These are phyloP conservation scores for Anisognathus igniventris DNA, from an alignment of 2,797 vertebrate species.

Conservation along the genomic window DNA sequence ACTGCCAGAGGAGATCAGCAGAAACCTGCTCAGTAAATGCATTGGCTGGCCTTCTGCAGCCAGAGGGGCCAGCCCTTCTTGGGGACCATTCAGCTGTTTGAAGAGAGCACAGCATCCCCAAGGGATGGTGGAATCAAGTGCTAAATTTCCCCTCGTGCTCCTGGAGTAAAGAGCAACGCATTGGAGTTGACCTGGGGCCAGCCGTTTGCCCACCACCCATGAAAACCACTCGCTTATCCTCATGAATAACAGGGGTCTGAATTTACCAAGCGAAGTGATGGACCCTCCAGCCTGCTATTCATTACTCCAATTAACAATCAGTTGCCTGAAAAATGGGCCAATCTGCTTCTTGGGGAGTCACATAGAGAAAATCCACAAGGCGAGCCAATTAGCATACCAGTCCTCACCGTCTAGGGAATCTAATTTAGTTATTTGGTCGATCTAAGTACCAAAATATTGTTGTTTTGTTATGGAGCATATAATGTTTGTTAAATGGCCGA, in stretches of 20 bases:
- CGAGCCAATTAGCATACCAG: constrained; percentile 79
- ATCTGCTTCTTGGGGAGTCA: constrained; percentile 77
- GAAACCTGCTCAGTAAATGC: background rate
- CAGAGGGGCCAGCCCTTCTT: background rate
- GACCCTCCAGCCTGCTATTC: constrained; percentile 75
- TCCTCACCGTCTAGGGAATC: constrained; percentile 75
- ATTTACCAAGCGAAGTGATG: constrained; percentile 75
- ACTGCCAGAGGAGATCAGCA: background rate
- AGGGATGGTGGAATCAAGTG: background rate
- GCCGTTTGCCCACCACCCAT: background rate
- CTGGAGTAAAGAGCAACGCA: rapidly evolving
- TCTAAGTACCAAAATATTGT: constrained; percentile 71
- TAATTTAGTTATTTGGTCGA: constrained; percentile 66
- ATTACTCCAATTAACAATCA: constrained; percentile 85
- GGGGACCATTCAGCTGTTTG: background rate
- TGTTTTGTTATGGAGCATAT: constrained; percentile 62
- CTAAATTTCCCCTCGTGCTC: background rate
- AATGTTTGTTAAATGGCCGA: constrained; percentile 73
- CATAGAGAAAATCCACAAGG: constrained; percentile 67
- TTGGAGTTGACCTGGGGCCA: background rate
- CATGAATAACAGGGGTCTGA: constrained; percentile 72
- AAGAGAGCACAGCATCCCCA: background rate
- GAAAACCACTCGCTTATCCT: constrained; percentile 32
- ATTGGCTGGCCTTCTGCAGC: background rate
- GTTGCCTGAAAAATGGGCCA: constrained; percentile 82